A percentile compares a stretch with the other conserved stretches of the same genome.
phyloP scores from a whole-genome alignment of 92 coral and sea anemone genomes.

The Paragorgia papillata region DNA sequence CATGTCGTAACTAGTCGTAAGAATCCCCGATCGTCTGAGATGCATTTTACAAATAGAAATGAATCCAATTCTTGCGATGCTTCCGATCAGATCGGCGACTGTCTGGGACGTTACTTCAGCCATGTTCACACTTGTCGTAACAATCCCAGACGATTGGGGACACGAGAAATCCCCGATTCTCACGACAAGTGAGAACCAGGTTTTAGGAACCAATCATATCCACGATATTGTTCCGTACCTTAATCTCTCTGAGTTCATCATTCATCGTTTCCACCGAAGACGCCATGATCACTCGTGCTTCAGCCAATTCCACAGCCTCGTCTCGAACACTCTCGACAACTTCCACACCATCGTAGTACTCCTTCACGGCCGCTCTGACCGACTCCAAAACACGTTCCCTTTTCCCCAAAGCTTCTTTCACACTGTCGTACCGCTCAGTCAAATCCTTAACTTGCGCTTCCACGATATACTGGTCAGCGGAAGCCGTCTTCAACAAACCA shows the following conservation, averaged over 20 bases:
- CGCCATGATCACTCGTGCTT: constrained; percentile 77
- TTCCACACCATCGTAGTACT: constrained; percentile 88
- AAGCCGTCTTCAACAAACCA: constrained; percentile 65
- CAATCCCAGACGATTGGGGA: too few relatives aligned
- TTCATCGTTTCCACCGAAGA: constrained; percentile 45
- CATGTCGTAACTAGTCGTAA: too few relatives aligned
- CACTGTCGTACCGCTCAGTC: constrained; percentile 77
- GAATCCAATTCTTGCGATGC: too few relatives aligned
- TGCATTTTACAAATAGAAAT: too few relatives aligned
- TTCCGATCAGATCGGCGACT: too few relatives aligned
- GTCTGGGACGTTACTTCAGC: too few relatives aligned
- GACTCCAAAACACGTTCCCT: constrained; percentile 68
- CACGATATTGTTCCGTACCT: too few relatives aligned
- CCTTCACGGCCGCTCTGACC: constrained; percentile 77
- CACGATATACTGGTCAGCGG: constrained; percentile 80
- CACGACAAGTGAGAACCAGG: too few relatives aligned
- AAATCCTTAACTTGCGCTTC: constrained; percentile 80
- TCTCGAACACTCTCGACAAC: constrained; percentile 80
- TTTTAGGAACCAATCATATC: too few relatives aligned
- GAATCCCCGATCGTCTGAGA: too few relatives aligned
- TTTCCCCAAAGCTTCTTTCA: constrained; percentile 53
- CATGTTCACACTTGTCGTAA: too few relatives aligned
- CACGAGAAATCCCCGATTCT: too few relatives aligned
- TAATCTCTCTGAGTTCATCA: constrained; percentile 27
- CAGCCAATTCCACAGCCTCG: constrained; percentile 65